phyloP scores from a whole-genome alignment of 2,888 invertebrate species.

The Nymphalis polychloros region DNA sequence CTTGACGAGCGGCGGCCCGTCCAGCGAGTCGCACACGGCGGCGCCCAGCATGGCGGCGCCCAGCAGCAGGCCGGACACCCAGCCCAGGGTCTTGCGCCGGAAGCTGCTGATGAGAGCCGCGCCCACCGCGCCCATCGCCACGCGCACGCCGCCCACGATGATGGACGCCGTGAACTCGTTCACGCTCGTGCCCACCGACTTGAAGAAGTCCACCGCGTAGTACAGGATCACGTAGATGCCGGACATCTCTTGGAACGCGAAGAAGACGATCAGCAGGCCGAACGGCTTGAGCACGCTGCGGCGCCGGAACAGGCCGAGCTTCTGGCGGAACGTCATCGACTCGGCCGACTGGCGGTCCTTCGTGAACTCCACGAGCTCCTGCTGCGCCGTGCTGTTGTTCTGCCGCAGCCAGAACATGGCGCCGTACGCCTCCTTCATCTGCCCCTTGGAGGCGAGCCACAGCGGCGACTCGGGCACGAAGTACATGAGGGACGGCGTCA shows the following conservation, averaged over 20 bases:
- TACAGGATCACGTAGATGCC: conserved; percentile 88
- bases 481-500: conserved; percentile 82
- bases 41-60: conserved; percentile 85
- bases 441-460: conserved; percentile 84
- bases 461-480: conserved; percentile 87
- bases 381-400: conserved; percentile 83
- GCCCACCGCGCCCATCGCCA: conserved; percentile 85
- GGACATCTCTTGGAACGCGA: conserved; percentile 86
- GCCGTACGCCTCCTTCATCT: conserved; percentile 82
- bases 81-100: conserved; percentile 83
- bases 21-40: conserved; percentile 80
- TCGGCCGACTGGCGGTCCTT: conserved; percentile 68
- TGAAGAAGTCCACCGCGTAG: conserved; percentile 87
- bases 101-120: conserved; percentile 85
- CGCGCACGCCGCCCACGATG: conserved; percentile 84
- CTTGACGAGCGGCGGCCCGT: conserved; percentile 73
- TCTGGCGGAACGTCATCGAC: conserved; percentile 65
- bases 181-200: conserved; percentile 84
- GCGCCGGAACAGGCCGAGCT: conserved; percentile 69
- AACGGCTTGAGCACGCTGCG: conserved; percentile 86
- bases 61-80: conserved; percentile 84
- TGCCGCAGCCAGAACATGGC: conserved; percentile 85
- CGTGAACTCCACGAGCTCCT: conserved; percentile 83
- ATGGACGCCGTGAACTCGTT: conserved; percentile 87
- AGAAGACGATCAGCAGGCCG: conserved; percentile 83